phyloP scores from a whole-genome alignment of 1,140 invertebrate species.

The silkworm (Bombyx mori) region ASM3026992v2 NC_085125.1:7741501-7742000 shows the following conservation, averaged over 20 bases:
- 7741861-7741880: not conserved
- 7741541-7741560: constrained; percentile 66
- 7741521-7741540: constrained; percentile 78
- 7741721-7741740: constrained; percentile 89
- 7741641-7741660: not conserved
- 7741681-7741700: constrained; percentile 20
- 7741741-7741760: constrained; percentile 95
- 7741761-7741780: constrained; percentile 74
- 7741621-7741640: not conserved
- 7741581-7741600: constrained; percentile 10
- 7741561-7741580: constrained; percentile 62
- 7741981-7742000: constrained; percentile 35
- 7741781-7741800: constrained; percentile 33
- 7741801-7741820: constrained; percentile 13
- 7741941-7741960: constrained; percentile 31
- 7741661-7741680: constrained; percentile 7
- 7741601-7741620: not conserved
- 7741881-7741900: constrained; percentile 3
- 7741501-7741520: constrained; percentile 82
- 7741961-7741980: constrained; percentile 44
- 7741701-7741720: constrained; percentile 83
- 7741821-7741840: constrained; percentile 13
- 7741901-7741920: constrained; percentile 1
- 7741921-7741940: constrained; percentile 7
- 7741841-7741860: constrained; percentile 12